Base-by-base conservation (phyloP, 1,140 invertebrate species). In the Hestina assimilis region DNA sequence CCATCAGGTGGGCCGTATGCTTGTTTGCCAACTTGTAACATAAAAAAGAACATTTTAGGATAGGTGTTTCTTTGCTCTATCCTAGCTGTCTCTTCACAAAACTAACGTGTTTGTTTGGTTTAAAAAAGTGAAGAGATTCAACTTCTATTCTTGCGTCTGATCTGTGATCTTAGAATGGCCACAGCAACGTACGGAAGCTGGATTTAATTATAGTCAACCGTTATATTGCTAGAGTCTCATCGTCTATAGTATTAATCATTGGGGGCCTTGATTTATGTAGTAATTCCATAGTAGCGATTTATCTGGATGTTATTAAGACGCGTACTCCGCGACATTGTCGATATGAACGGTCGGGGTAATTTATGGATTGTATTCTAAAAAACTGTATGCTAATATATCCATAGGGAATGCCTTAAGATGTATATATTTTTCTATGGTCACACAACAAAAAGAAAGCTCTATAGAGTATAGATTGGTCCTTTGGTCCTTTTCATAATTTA, bases 171-270 rank as follows among this genome's bases (percentile, higher is more conserved):
- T 14, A 38, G 15, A 38, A 17, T 59, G 66, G 63, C 61, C 63
- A 59, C 46, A 64, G 63, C 50, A 57, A 54, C 66, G 66, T 58
- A 75, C 75, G 79, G 81, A 84, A 84, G 79, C 75, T 66, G 64
- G 63, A 79, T 84, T 84, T 84, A 84, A 84, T 84, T 82, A 82
- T 73, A 74, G 56, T 66, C 60, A 57, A 71, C 75, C 79, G 81
- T 80, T 84, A 82, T 79, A 80, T 75, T 72, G 68, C 76, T 72
- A 75, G 60, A 61, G 69, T 67, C 71, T 65, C 68, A 75, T 74
- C 75, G 62, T 72, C 63, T 59, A 61, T 69, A 62, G 73, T 80
- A 80, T 83, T 82, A 80, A 84, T 82, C 77, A 80, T 77, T 63
- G 73, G 60, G 58, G 54, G 38, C 47, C 24, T 76, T 79, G 80